Evolutionary conservation across 2,113 vertebrate genomes (phyloP).

Genomic region (Chelonoidis abingdonii): DNA sequence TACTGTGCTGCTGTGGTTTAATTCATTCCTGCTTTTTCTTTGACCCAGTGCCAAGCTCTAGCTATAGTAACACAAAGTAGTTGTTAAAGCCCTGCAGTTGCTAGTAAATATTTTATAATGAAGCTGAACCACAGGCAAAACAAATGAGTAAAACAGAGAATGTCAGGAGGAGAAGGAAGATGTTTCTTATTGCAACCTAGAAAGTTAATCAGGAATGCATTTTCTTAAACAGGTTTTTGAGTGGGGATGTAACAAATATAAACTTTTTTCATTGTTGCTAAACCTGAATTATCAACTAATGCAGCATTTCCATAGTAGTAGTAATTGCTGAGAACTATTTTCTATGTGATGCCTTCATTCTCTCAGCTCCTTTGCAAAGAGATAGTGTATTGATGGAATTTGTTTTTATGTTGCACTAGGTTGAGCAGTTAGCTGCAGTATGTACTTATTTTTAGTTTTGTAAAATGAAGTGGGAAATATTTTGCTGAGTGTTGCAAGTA

Average conservation of each 20-base stretch:
- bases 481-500: background rate
- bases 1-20: background rate
- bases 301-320: background rate
- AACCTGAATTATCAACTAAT: background rate
- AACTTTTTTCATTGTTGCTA: background rate
- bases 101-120: slow-evolving; percentile 32
- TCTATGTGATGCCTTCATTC: background rate
- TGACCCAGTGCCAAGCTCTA: background rate
- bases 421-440: background rate
- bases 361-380: background rate
- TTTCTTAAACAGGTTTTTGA: background rate
- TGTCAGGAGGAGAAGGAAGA: background rate
- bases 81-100: background rate
- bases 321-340: background rate
- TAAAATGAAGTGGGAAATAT: background rate
- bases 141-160: background rate
- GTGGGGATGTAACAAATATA: background rate
- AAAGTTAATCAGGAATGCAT: background rate
- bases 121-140: background rate
- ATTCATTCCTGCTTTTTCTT: background rate
- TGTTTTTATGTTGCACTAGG: background rate
- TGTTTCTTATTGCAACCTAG: background rate
- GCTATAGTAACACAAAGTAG: background rate
- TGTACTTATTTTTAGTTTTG: background rate
- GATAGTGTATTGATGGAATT: background rate